A percentile compares a stretch with the other conserved stretches of the same genome.
These are phyloP conservation scores for Oncorhynchus gorbuscha DNA, from an alignment of 2,113 vertebrate genomes.

Conservation along the genomic window DNA sequence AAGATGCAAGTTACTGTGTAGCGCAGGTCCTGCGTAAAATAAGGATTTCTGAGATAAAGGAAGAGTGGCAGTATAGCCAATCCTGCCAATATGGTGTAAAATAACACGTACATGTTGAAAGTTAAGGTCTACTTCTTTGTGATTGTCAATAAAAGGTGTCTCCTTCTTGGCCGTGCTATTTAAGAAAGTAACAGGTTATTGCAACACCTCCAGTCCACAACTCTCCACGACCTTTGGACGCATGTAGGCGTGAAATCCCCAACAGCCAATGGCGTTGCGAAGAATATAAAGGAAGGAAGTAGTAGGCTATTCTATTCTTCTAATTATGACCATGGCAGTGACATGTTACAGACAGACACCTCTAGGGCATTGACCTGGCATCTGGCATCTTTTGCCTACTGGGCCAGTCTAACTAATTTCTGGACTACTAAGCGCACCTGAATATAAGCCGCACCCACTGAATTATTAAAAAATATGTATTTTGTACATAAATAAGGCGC, in stretches of 20 bases:
- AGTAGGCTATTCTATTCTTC: not conserved
- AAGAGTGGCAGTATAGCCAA: slow-evolving; percentile 47
- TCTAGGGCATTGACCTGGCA: no score
- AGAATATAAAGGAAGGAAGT: slow-evolving; percentile 14
- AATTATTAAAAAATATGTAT: no score
- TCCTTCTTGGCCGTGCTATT: not conserved
- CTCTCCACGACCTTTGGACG: not conserved
- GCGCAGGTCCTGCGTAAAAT: slow-evolving; percentile 58
- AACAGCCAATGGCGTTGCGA: slow-evolving; percentile 27
- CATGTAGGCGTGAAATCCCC: not conserved
- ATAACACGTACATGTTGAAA: slow-evolving; percentile 17
- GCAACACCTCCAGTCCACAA: not conserved
- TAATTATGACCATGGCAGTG: no score
- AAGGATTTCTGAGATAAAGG: slow-evolving; percentile 59
- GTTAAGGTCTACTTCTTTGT: not conserved
- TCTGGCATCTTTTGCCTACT: no score
- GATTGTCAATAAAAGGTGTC: not conserved
- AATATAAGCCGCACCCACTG: no score
- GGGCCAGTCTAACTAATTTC: no score
- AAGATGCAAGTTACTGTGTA: not conserved
- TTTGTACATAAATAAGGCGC: no score
- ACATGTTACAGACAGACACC: no score
- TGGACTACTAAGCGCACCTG: no score
- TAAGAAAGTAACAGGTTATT: not conserved
- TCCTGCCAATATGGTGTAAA: slow-evolving; percentile 41